These are phyloP conservation scores for Montipora sp. DNA, from an alignment of 64 coral and sea anemone genomes.

Conservation along the genomic window DNA sequence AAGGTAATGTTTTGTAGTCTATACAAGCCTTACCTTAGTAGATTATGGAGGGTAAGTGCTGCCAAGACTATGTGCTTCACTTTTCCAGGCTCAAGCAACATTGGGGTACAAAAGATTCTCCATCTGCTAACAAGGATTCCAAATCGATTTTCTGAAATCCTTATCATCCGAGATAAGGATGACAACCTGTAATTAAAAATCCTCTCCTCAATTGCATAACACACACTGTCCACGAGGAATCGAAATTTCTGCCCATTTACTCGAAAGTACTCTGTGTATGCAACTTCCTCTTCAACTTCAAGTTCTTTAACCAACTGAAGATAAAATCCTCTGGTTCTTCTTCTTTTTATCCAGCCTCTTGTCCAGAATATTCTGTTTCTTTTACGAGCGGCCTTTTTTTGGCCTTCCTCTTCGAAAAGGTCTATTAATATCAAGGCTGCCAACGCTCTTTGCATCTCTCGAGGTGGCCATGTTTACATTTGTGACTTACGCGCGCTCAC, in stretches of 20 bases:
- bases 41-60: slow-evolving; percentile 62
- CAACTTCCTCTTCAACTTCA: too few species aligned
- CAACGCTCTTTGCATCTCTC: not conserved
- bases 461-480: not conserved
- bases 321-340: not conserved
- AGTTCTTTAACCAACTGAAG: not conserved
- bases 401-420: not conserved
- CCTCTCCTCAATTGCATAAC: slow-evolving; percentile 41
- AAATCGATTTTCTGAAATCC: slow-evolving; percentile 73
- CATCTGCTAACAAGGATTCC: slow-evolving; percentile 52
- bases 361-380: not conserved
- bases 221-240: too few species aligned
- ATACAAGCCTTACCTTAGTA: not conserved
- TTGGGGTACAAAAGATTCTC: slow-evolving; percentile 52
- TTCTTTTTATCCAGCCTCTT: not conserved
- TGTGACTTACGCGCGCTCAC: too few species aligned
- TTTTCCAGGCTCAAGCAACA: slow-evolving; percentile 56
- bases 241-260: too few species aligned
- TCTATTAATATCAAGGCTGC: not conserved
- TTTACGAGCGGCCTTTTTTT: not conserved
- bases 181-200: slow-evolving; percentile 69
- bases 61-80: slow-evolving; percentile 56
- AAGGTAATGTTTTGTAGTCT: not conserved
- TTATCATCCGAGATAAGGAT: slow-evolving; percentile 56
- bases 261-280: too few species aligned